These are phyloP conservation scores for Athalia circularis DNA, from an alignment of 2,888 invertebrate genomes.

Conservation along the genomic window DNA sequence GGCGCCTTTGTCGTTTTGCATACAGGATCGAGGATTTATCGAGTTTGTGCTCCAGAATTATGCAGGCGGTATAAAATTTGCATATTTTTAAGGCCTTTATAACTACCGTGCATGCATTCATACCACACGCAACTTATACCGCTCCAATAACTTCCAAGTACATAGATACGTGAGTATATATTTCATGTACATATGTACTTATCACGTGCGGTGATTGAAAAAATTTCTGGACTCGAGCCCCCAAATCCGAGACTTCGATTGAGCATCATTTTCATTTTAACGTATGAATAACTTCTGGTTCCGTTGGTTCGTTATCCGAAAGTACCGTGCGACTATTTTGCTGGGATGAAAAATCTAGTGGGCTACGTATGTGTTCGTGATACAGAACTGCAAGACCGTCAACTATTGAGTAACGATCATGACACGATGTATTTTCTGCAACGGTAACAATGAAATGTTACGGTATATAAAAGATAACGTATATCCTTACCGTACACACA, in stretches of 20 bases:
- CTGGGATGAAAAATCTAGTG: neutral
- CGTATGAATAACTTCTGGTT: too few species aligned
- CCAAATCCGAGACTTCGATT: too few species aligned
- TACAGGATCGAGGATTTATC: neutral
- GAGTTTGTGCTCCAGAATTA: neutral
- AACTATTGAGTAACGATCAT: conserved; percentile 14
- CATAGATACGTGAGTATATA: too few species aligned
- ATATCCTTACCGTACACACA: too few species aligned
- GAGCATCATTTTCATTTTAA: too few species aligned
- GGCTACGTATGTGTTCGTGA: neutral
- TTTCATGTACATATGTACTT: too few species aligned
- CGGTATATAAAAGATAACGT: too few species aligned
- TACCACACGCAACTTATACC: neutral
- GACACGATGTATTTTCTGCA: neutral
- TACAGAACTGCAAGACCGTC: neutral
- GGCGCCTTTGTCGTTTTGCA: conserved; percentile 40
- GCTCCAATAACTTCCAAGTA: too few species aligned
- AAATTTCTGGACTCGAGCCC: too few species aligned
- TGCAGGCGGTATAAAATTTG: conserved; percentile 28
- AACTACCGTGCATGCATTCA: neutral
- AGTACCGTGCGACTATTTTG: neutral
- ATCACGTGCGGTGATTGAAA: too few species aligned
- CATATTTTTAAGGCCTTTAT: conserved; percentile 39
- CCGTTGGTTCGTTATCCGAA: neutral
- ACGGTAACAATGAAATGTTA: conserved; percentile 10